Evolutionary conservation across 2,797 vertebrate species (phyloP).

Genomic region (Amblyopsis hoosieri): DNA sequence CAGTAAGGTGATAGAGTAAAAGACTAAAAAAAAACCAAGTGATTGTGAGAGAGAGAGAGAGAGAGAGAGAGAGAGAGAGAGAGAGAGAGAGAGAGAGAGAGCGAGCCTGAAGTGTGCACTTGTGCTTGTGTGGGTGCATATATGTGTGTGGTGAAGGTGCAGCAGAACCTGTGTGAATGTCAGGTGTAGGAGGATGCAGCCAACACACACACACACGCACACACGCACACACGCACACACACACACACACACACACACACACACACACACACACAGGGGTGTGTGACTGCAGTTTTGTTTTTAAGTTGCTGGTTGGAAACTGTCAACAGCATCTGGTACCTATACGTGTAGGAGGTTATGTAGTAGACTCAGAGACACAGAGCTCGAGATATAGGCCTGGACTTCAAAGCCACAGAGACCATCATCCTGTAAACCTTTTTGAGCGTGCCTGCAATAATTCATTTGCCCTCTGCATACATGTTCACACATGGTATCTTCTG

Average conservation of each 20-base stretch:
- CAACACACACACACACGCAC: neutral
- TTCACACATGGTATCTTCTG: no score
- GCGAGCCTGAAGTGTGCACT: constrained; percentile 9
- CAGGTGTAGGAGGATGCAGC: constrained; percentile 10
- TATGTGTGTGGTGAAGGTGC: constrained; percentile 7
- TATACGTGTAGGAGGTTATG: neutral
- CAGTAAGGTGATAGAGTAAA: no score
- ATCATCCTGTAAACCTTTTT: neutral
- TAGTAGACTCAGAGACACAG: neutral
- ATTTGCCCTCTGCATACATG: neutral
- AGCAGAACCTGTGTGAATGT: constrained; percentile 12
- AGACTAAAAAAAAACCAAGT: no score
- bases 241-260: neutral
- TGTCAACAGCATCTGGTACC: neutral
- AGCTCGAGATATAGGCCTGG: neutral
- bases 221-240: neutral
- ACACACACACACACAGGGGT: constrained; percentile 12
- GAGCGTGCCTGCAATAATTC: neutral
- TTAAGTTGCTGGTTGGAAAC: neutral
- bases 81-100: constrained; percentile 7
- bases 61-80: neutral
- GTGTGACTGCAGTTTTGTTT: neutral
- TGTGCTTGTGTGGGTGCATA: constrained; percentile 3
- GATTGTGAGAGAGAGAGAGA: no score
- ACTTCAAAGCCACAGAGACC: neutral